phyloP scores from a whole-genome alignment of 2,113 vertebrate genomes.

The Cygnus atratus region DNA sequence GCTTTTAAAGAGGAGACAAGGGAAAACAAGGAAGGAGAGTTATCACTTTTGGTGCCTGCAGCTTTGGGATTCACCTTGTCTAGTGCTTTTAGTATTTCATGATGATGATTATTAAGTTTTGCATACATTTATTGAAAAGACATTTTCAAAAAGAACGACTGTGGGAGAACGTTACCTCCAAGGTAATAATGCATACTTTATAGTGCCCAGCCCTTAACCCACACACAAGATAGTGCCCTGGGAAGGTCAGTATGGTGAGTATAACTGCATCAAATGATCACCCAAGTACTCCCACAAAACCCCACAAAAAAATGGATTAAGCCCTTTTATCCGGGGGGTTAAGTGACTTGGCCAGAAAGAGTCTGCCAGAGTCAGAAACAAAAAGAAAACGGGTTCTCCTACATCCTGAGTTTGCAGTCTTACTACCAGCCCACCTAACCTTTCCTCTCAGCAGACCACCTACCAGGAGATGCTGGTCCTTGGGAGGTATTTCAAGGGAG shows the following conservation, averaged over 20 bases:
- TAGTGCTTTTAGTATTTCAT: slow-evolving; percentile 12
- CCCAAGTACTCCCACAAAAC: neutral
- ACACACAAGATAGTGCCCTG: neutral
- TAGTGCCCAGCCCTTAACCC: neutral
- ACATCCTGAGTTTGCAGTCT: neutral
- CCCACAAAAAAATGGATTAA: slow-evolving; percentile 9
- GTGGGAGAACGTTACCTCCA: neutral
- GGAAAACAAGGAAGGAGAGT: slow-evolving; percentile 25
- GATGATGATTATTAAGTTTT: slow-evolving; percentile 1
- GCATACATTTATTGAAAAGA: slow-evolving; percentile 46
- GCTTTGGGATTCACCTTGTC: slow-evolving; percentile 7
- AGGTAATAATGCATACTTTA: neutral
- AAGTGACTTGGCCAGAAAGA: slow-evolving; percentile 7
- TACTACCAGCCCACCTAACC: neutral
- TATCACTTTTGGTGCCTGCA: neutral
- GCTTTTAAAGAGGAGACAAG: slow-evolving; percentile 28
- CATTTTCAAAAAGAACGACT: neutral
- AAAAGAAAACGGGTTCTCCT: neutral
- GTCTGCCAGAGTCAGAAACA: neutral
- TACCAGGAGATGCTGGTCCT: neutral
- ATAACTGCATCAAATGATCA: slow-evolving; percentile 2
- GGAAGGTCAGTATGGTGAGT: neutral
- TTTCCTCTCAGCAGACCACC: neutral
- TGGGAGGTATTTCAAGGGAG: neutral
- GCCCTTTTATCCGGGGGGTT: neutral